These are phyloP conservation scores for Melanaphis sacchari DNA, from an alignment of 1,140 invertebrate species.

Conservation along the genomic window DNA sequence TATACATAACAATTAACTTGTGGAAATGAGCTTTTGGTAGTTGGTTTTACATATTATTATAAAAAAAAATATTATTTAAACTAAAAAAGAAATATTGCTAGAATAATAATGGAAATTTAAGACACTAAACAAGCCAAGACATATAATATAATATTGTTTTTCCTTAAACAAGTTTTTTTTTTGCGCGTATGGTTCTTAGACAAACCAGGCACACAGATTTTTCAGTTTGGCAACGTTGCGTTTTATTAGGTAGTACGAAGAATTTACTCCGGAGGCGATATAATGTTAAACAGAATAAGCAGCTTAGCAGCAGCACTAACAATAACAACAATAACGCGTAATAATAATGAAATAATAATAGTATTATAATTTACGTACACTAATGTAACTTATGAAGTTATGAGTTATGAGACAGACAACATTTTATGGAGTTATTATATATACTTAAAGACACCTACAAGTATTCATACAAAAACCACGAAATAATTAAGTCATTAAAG, in stretches of 20 bases:
- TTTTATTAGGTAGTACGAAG: conserved; percentile 36
- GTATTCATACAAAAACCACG: not conserved
- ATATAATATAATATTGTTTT: conserved; percentile 18
- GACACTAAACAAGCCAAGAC: not conserved
- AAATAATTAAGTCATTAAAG: not conserved
- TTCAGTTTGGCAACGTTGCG: conserved; percentile 37
- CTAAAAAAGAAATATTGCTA: not conserved
- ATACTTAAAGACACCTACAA: not conserved
- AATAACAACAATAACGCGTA: conserved; percentile 30
- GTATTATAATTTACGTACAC: not conserved
- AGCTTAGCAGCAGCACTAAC: not conserved
- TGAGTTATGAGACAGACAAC: not conserved
- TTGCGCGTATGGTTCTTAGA: not conserved
- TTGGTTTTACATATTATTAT: not conserved
- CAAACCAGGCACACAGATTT: not conserved
- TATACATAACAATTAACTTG: not conserved
- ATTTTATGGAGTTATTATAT: not conserved
- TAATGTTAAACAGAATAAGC: conserved; percentile 19
- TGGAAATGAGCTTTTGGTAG: not conserved
- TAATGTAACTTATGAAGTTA: not conserved
- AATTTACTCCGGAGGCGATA: conserved; percentile 28
- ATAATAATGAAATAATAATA: conserved; percentile 29
- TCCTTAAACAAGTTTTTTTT: not conserved
- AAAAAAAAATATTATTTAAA: not conserved
- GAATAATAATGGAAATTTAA: not conserved